Evolutionary conservation across 2,888 invertebrate genomes (phyloP).

Genomic region (Acanthopleura granulata): DNA sequence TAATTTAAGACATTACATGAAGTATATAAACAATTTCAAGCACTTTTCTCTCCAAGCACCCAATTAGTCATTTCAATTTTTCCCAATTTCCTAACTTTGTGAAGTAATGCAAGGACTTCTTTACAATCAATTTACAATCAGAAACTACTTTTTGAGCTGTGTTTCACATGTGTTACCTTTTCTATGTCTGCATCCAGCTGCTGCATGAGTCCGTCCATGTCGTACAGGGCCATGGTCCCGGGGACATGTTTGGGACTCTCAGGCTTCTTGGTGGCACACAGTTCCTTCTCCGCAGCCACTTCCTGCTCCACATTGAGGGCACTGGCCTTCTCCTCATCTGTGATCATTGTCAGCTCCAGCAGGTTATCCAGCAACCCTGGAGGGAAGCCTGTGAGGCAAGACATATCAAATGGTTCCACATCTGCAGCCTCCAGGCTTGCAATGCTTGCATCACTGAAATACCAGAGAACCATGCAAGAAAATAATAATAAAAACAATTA

Average conservation of each 20-base stretch:
- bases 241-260: neutral
- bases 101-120: too few relatives aligned
- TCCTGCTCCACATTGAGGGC: conserved; percentile 20
- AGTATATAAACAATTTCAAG: too few relatives aligned
- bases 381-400: conserved; percentile 72
- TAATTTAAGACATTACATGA: too few relatives aligned
- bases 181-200: conserved; percentile 64
- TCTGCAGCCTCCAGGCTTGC: conserved; percentile 72
- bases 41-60: too few relatives aligned
- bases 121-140: too few relatives aligned
- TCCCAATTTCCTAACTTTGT: too few relatives aligned
- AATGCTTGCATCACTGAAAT: conserved; percentile 70
- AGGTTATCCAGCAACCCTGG: conserved; percentile 73
- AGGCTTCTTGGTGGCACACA: conserved; percentile 7
- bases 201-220: conserved; percentile 47
- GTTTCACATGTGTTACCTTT: conserved; percentile 48
- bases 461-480: neutral
- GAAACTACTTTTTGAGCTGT: conserved; percentile 15
- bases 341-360: conserved; percentile 74
- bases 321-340: conserved; percentile 67
- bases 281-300: conserved; percentile 7
- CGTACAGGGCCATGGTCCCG: neutral
- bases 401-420: conserved; percentile 71
- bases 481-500: too few relatives aligned
- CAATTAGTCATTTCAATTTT: too few relatives aligned